These are phyloP conservation scores for Helobdella robusta DNA, from an alignment of 2,888 invertebrate species.

Conservation along the genomic window DNA sequence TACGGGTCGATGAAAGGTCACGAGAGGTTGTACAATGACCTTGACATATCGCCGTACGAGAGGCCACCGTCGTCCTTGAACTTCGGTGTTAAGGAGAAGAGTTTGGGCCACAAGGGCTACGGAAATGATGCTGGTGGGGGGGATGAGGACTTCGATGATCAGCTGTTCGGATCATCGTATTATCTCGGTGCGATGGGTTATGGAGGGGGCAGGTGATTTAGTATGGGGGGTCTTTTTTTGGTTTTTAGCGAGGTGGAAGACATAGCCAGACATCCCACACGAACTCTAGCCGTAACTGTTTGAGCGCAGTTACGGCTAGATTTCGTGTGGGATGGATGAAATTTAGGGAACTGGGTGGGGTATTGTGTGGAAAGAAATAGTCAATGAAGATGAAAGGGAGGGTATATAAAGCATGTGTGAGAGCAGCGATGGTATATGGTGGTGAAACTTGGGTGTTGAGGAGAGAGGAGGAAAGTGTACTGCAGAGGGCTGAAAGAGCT, in stretches of 20 bases:
- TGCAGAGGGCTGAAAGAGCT: too few relatives aligned
- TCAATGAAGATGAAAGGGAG: too few relatives aligned
- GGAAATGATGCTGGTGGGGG: not conserved
- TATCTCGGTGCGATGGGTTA: not conserved
- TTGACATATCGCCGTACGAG: not conserved
- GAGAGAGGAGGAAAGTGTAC: too few relatives aligned
- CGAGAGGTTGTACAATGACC: not conserved
- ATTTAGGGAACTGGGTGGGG: not conserved
- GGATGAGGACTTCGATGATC: conserved; percentile 4
- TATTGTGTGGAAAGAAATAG: too few relatives aligned
- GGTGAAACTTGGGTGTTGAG: too few relatives aligned
- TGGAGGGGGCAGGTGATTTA: not conserved
- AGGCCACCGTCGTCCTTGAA: not conserved
- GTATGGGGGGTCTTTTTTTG: not conserved
- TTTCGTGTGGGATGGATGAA: not conserved
- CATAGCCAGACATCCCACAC: too few relatives aligned
- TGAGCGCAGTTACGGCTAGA: too few relatives aligned
- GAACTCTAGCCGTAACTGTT: too few relatives aligned
- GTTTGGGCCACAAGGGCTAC: not conserved
- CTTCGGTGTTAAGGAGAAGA: not conserved
- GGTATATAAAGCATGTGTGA: too few relatives aligned
- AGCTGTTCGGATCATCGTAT: not conserved
- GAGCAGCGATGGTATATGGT: too few relatives aligned
- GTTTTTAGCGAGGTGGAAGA: too few relatives aligned
- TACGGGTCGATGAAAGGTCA: too few relatives aligned